Conservation (phyloP, 2,888 invertebrate genomes). For the Argynnis bischoffii region DNA sequence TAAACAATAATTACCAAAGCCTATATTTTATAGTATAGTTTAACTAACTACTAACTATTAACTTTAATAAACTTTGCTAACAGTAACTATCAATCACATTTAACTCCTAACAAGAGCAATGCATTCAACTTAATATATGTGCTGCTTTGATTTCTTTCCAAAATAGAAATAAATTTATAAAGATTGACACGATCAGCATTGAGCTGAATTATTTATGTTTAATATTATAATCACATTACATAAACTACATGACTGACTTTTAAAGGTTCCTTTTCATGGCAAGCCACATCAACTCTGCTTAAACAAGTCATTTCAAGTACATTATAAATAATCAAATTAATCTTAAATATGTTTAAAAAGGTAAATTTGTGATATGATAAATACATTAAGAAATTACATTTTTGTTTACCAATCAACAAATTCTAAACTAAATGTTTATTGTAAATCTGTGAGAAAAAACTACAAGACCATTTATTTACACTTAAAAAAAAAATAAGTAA, state of each 20-base stretch:
- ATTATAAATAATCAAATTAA: constrained; percentile 19
- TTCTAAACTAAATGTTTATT: no score
- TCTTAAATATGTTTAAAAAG: background rate
- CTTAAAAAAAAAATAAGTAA: no score
- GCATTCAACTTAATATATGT: constrained; percentile 22
- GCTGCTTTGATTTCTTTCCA: constrained; percentile 16
- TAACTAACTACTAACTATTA: no score
- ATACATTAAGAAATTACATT: no score
- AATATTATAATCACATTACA: constrained; percentile 30
- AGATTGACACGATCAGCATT: background rate
- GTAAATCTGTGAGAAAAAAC: no score
- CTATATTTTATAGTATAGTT: no score
- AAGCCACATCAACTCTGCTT: constrained; percentile 46
- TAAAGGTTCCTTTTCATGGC: constrained; percentile 46
- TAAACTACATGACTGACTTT: constrained; percentile 27
- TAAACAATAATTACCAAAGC: no score
- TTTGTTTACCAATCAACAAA: no score
- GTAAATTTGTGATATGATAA: no score
- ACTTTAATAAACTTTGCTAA: background rate
- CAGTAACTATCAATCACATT: constrained; percentile 34
- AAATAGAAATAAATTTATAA: constrained; percentile 17
- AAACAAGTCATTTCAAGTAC: constrained; percentile 38
- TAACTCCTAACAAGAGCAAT: constrained; percentile 29
- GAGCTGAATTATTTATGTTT: constrained; percentile 23
- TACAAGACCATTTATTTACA: no score